A percentile compares a stretch with the other conserved stretches of the same genome.
phyloP scores from a whole-genome alignment of 1,140 invertebrate species.

The Eriocheir sinensis region DNA sequence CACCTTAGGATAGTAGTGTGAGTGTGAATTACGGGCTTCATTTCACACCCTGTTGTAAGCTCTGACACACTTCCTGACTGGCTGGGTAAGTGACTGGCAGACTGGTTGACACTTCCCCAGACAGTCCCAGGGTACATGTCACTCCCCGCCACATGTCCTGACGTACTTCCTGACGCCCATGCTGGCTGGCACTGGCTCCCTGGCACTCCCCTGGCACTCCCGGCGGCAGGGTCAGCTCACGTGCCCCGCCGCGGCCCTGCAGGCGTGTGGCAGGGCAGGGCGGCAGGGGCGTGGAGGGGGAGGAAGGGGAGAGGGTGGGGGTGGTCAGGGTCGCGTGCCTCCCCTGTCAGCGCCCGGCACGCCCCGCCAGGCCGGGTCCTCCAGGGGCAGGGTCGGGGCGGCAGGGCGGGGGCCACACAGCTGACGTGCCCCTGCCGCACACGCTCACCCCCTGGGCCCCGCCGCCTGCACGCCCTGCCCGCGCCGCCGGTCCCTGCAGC shows the following conservation, averaged over 20 bases:
- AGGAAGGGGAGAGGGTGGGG: too few species aligned
- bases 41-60: too few species aligned
- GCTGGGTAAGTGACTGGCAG: too few species aligned
- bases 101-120: too few species aligned
- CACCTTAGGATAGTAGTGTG: too few species aligned
- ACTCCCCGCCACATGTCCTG: too few species aligned
- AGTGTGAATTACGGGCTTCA: too few species aligned
- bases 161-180: too few species aligned
- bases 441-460: not conserved
- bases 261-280: not conserved
- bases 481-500: not conserved
- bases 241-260: not conserved
- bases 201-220: not conserved
- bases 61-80: too few species aligned
- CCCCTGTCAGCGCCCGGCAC: not conserved
- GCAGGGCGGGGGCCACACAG: conserved; percentile 35
- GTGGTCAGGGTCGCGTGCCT: not conserved
- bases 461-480: not conserved
- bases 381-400: not conserved
- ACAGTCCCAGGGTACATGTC: too few species aligned
- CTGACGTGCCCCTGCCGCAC: conserved; percentile 8
- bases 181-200: too few species aligned
- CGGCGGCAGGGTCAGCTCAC: too few species aligned
- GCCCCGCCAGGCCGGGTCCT: not conserved
- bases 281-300: not conserved